Percentiles rank a stretch among this genome's conserved stretches.
phyloP scores from a whole-genome alignment of 1,140 invertebrate species.

The Contarinia nasturtii region DNA sequence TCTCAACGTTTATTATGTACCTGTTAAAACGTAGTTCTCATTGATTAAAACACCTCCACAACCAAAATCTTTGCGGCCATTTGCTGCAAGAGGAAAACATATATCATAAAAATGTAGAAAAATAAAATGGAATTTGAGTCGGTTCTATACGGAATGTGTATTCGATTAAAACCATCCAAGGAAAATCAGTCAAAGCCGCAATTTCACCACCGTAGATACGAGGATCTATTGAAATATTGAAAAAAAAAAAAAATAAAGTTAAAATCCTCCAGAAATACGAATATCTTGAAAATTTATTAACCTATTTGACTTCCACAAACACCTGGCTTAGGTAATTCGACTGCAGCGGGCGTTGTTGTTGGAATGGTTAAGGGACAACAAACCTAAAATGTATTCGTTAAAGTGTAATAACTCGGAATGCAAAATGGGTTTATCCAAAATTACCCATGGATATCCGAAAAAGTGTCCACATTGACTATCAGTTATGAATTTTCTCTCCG shows the following conservation, averaged over 20 bases:
- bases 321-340: neutral
- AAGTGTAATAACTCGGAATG: neutral
- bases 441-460: neutral
- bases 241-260: too few species aligned
- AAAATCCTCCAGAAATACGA: too few species aligned
- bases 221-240: too few species aligned
- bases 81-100: too few species aligned
- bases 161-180: neutral
- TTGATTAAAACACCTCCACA: slow-evolving; percentile 40
- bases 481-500: neutral
- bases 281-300: too few species aligned
- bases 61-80: slow-evolving; percentile 14
- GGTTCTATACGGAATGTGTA: neutral
- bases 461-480: neutral
- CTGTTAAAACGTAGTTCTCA: too few species aligned
- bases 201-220: neutral
- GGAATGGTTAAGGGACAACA: neutral
- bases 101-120: too few species aligned
- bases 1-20: slow-evolving; percentile 31
- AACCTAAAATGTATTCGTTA: neutral
- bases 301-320: neutral
- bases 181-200: neutral
- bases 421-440: neutral
- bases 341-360: neutral
- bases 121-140: too few species aligned